Conservation (phyloP, 2,797 vertebrate genomes). For the Sebastes kiyomatsui region DNA sequence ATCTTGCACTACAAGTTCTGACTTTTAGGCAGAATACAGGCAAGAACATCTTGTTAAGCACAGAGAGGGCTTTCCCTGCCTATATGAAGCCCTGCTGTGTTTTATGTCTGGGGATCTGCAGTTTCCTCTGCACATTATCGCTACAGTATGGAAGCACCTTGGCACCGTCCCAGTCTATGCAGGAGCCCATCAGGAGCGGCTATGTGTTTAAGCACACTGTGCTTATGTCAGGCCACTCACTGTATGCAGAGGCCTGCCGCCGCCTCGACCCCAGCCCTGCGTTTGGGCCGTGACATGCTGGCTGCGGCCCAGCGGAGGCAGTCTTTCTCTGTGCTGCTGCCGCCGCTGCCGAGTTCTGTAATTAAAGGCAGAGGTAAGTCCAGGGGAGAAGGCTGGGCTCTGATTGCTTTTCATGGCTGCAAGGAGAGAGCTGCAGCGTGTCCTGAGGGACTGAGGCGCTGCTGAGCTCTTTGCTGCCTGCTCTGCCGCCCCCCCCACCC, state of each 20-base stretch:
- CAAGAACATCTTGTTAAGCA: conserved; percentile 15
- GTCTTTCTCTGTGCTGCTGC: conserved; percentile 58
- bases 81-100: conserved; percentile 39
- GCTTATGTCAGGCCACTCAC: conserved; percentile 39
- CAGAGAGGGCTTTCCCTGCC: conserved; percentile 24
- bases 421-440: conserved; percentile 77
- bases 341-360: conserved; percentile 72
- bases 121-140: conserved; percentile 36
- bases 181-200: conserved; percentile 32
- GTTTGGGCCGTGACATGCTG: conserved; percentile 57
- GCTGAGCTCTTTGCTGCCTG: conserved; percentile 75
- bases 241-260: conserved; percentile 53
- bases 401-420: conserved; percentile 85
- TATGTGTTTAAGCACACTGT: conserved; percentile 40
- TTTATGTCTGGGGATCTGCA: conserved; percentile 37
- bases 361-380: conserved; percentile 86
- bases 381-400: conserved; percentile 78
- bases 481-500: conserved; percentile 20
- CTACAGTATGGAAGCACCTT: conserved; percentile 33
- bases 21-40: background rate
- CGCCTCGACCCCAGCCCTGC: conserved; percentile 35
- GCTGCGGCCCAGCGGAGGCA: conserved; percentile 65
- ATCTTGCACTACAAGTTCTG: background rate
- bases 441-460: conserved; percentile 77
- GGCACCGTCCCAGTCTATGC: conserved; percentile 16